phyloP scores from a whole-genome alignment of 2,113 vertebrate species.

The Pyrgilauda ruficollis region DNA sequence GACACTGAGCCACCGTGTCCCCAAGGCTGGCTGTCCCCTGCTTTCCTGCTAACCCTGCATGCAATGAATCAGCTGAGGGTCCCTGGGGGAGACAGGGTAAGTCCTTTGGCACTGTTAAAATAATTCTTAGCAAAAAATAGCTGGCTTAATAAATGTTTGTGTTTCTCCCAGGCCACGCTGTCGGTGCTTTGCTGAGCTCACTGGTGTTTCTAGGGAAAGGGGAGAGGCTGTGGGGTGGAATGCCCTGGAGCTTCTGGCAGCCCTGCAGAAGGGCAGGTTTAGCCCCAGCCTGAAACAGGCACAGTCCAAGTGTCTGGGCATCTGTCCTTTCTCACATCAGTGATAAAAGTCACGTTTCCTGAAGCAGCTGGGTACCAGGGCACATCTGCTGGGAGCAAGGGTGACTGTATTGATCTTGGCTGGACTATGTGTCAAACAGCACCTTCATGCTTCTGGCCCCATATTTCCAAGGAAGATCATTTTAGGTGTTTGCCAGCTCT shows the following conservation, averaged over 20 bases:
- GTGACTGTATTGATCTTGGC: rapidly evolving
- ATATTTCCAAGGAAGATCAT: background rate
- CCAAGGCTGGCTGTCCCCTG: background rate
- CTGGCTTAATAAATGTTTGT: constrained; percentile 54
- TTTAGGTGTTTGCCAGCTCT: background rate
- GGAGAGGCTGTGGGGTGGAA: background rate
- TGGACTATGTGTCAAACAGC: background rate
- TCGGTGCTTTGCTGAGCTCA: background rate
- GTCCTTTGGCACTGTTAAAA: background rate
- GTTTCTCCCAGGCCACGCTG: background rate
- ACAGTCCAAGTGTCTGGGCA: background rate
- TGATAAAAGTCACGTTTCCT: background rate
- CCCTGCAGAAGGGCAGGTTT: background rate
- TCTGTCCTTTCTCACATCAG: background rate
- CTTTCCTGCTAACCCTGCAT: constrained; percentile 37
- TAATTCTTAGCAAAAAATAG: background rate
- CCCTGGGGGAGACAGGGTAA: background rate
- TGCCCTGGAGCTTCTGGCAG: background rate
- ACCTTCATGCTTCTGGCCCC: background rate
- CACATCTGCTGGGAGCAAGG: background rate
- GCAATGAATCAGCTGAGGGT: background rate
- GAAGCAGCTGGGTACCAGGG: background rate
- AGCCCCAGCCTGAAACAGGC: background rate
- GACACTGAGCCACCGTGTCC: background rate
- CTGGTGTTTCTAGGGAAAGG: background rate